A percentile compares a stretch with the other conserved stretches of the same genome.
Conservation (phyloP, 2,113 vertebrate genomes). For the Archocentrus centrarchus region DNA sequence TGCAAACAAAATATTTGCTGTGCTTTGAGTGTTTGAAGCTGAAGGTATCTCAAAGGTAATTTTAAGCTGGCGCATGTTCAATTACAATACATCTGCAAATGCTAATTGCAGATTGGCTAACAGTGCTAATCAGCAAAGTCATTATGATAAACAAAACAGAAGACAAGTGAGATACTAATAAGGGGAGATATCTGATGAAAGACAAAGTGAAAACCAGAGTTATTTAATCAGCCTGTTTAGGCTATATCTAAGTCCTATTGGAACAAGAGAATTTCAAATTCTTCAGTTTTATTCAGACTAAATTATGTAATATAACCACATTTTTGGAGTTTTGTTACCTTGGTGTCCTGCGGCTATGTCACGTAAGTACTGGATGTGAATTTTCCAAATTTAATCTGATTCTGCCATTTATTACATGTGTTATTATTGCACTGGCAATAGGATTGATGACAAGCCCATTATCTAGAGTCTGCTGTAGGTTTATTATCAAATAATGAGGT, state of each 20-base stretch:
- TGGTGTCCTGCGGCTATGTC: not conserved
- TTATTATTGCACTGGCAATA: not conserved
- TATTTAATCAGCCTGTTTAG: not conserved
- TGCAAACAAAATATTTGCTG: conserved; percentile 12
- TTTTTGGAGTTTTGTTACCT: not conserved
- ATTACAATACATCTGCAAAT: conserved; percentile 54
- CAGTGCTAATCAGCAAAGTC: conserved; percentile 36
- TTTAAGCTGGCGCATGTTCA: conserved; percentile 40
- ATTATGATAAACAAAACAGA: conserved; percentile 56
- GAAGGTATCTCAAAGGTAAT: conserved; percentile 40
- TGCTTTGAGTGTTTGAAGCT: conserved; percentile 7
- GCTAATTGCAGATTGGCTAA: conserved; percentile 58
- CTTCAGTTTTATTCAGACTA: not conserved
- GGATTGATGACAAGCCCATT: not conserved
- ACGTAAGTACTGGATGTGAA: not conserved
- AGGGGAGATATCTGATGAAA: not conserved
- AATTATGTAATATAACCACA: not conserved
- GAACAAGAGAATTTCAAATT: not conserved
- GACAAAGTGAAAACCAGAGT: not conserved
- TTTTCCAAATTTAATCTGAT: conserved; percentile 1
- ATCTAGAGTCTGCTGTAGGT: not conserved
- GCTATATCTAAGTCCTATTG: not conserved
- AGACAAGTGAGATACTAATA: conserved; percentile 26
- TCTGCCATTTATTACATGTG: not conserved
- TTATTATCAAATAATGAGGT: not conserved